Conservation (phyloP, 2,113 vertebrate species). For the Leptocoma aspasia region DNA sequence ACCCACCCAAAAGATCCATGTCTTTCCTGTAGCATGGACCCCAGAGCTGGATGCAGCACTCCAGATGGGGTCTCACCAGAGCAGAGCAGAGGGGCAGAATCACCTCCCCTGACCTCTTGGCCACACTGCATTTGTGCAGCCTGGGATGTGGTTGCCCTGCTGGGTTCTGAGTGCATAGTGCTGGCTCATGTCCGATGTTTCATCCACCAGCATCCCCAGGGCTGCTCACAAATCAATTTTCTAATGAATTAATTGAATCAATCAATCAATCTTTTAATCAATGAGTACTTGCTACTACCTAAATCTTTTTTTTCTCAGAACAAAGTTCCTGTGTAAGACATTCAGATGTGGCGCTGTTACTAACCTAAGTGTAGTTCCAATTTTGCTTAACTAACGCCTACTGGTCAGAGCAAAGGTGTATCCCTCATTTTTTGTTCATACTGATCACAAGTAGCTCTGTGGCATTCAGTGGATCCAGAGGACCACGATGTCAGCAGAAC, state of each 20-base stretch:
- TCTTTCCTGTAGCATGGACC: neutral
- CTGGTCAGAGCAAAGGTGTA: neutral
- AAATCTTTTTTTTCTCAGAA: neutral
- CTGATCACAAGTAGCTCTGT: neutral
- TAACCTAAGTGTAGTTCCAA: neutral
- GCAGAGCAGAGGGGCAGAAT: neutral
- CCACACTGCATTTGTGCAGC: neutral
- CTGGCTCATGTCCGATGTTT: neutral
- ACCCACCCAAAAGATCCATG: neutral
- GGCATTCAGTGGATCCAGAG: neutral
- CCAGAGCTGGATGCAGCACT: neutral
- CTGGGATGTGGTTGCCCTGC: fast-evolving
- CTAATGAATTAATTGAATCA: neutral
- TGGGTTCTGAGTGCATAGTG: fast-evolving
- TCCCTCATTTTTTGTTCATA: neutral
- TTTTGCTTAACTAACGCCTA: neutral
- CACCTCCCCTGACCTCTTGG: neutral
- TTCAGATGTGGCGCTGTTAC: neutral
- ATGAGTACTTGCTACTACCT: neutral
- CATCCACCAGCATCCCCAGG: neutral
- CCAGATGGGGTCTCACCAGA: neutral
- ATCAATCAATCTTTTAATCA: neutral
- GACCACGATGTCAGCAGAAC: fast-evolving
- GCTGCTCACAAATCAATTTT: neutral
- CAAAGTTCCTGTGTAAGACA: neutral